Conservation (phyloP, 1,140 invertebrate genomes). For the Zeugodacus cucurbitae region DNA sequence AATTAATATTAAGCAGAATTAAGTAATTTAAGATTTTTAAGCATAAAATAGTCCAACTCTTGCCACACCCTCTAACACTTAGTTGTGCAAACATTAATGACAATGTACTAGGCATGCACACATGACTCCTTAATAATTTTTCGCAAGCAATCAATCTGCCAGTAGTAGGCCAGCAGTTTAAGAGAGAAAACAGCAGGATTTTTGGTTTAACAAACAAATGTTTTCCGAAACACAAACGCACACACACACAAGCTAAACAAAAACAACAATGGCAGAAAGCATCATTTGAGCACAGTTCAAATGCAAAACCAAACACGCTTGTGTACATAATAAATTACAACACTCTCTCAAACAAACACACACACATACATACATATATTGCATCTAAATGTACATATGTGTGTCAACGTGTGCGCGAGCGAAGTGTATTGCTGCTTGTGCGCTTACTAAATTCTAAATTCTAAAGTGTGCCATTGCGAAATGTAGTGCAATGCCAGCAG, state of each 20-base stretch:
- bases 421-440: background rate
- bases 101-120: background rate
- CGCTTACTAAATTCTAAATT: background rate
- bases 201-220: background rate
- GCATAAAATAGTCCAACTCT: background rate
- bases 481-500: slow-evolving; percentile 14
- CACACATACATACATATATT: background rate
- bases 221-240: background rate
- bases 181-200: slow-evolving; percentile 8
- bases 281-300: background rate
- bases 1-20: no score
- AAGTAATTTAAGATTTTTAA: no score
- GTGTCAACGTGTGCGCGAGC: background rate
- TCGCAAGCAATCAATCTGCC: background rate
- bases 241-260: no score
- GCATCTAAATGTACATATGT: background rate
- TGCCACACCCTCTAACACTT: background rate
- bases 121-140: background rate
- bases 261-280: background rate
- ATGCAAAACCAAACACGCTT: background rate
- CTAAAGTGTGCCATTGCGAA: slow-evolving; percentile 10
- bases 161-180: slow-evolving; percentile 20
- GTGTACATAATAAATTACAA: background rate
- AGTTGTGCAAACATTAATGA: background rate
- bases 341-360: background rate